These are phyloP conservation scores for Eubasilissa regina DNA, from an alignment of 1,140 invertebrate species.

Conservation along the genomic window DNA sequence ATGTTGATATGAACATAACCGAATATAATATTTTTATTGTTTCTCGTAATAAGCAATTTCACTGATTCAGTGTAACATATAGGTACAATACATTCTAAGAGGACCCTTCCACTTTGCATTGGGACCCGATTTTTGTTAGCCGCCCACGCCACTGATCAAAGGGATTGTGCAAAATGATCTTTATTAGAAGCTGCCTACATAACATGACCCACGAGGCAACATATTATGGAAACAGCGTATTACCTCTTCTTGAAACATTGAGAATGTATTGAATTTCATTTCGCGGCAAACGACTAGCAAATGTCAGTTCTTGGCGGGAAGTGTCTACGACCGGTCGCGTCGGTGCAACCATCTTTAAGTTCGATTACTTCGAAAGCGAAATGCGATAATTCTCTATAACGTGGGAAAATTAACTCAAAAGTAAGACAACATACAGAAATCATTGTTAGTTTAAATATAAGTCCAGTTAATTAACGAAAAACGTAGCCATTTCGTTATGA, in stretches of 20 bases:
- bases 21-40: too few relatives aligned
- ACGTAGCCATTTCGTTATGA: background rate
- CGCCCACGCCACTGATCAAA: background rate
- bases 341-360: background rate
- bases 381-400: background rate
- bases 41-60: too few relatives aligned
- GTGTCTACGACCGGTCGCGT: constrained; percentile 3
- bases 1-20: too few relatives aligned
- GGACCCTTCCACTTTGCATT: too few relatives aligned
- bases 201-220: background rate
- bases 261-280: constrained; percentile 23
- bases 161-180: constrained; percentile 13
- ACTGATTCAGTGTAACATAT: too few relatives aligned
- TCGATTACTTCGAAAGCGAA: constrained; percentile 21
- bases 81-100: too few relatives aligned
- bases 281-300: constrained; percentile 20
- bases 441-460: background rate
- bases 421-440: background rate
- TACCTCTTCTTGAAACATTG: background rate
- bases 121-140: too few relatives aligned
- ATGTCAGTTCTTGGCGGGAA: constrained; percentile 43
- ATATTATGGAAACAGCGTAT: background rate
- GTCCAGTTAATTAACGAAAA: background rate
- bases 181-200: constrained; percentile 5
- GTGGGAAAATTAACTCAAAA: background rate